These are phyloP conservation scores for Tillus elongatus DNA, from an alignment of 2,888 invertebrate species.

Conservation along the genomic window DNA sequence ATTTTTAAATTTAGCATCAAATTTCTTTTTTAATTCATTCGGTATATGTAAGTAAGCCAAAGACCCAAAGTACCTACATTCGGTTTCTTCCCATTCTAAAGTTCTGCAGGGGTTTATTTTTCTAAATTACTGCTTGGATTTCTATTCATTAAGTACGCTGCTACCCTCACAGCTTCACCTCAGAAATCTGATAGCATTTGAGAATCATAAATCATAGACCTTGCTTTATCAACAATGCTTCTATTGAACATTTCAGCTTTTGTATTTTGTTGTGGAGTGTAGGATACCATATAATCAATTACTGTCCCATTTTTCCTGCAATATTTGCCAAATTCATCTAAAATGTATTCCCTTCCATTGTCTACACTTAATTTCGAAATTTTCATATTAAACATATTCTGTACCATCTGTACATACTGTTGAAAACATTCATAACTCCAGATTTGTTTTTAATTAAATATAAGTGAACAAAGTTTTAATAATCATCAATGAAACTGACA, in stretches of 20 bases:
- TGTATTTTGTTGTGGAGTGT: too few species aligned
- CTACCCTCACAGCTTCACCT: constrained; percentile 1
- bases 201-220: not conserved
- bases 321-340: constrained; percentile 26
- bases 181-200: not conserved
- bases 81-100: not conserved
- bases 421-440: constrained; percentile 4
- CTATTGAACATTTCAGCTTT: too few species aligned
- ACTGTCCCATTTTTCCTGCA: constrained; percentile 26
- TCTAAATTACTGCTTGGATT: not conserved
- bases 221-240: constrained; percentile 14
- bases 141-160: not conserved
- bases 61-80: not conserved
- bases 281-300: constrained; percentile 29
- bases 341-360: constrained; percentile 10
- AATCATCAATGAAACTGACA: constrained; percentile 7
- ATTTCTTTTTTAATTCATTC: constrained; percentile 5
- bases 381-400: constrained; percentile 1
- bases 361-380: not conserved
- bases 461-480: constrained; percentile 1
- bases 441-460: constrained; percentile 4
- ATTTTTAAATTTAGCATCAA: constrained; percentile 15
- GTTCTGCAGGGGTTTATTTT: not conserved
- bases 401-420: constrained; percentile 4
- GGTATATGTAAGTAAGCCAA: not conserved